Conservation (phyloP, 1,140 invertebrate genomes). For the Physella acuta region DNA sequence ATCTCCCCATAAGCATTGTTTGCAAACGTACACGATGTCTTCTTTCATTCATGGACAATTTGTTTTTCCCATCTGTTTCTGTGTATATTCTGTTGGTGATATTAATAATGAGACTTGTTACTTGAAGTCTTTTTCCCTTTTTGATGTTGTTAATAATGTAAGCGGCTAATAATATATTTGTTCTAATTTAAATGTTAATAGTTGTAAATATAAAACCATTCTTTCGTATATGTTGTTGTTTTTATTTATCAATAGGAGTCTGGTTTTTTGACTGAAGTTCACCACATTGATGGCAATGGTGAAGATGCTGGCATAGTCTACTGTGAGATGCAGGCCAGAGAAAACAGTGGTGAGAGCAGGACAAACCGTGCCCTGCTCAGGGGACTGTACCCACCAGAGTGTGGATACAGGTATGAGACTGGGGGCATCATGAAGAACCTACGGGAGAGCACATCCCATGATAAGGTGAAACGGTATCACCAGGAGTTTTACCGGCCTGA, state of each 20-base stretch:
- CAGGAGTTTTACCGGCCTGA: constrained; percentile 86
- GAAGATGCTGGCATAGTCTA: constrained; percentile 90
- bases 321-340: constrained; percentile 86
- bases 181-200: no score
- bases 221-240: constrained; percentile 17
- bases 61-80: no score
- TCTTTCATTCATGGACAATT: no score
- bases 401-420: constrained; percentile 81
- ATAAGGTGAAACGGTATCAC: constrained; percentile 80
- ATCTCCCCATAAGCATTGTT: no score
- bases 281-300: constrained; percentile 85
- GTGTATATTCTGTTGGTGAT: no score
- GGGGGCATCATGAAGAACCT: constrained; percentile 84
- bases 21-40: no score
- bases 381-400: constrained; percentile 76
- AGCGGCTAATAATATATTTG: not conserved
- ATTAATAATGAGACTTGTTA: no score
- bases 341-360: constrained; percentile 76
- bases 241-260: no score
- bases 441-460: constrained; percentile 76
- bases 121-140: no score
- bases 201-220: not conserved
- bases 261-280: constrained; percentile 85
- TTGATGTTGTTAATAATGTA: no score
- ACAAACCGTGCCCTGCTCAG: constrained; percentile 67